These are phyloP conservation scores for Lagocephalus sceleratus DNA, from an alignment of 2,797 vertebrate genomes.

Conservation along the genomic window DNA sequence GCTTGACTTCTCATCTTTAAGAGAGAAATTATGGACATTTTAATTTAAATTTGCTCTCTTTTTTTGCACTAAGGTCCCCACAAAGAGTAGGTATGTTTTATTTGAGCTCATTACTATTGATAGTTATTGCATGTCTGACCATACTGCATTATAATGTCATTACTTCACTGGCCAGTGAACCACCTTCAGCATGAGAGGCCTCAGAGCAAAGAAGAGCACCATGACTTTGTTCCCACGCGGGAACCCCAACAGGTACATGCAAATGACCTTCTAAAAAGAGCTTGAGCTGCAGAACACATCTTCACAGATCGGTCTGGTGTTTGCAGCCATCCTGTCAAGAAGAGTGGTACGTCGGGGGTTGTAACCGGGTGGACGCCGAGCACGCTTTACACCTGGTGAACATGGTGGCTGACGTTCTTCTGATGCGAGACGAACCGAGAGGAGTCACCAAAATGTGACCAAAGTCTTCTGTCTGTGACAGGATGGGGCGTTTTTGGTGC, in stretches of 20 bases:
- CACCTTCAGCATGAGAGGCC: constrained; percentile 69
- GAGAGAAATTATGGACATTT: not conserved
- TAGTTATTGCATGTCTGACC: no score
- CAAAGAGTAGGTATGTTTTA: constrained; percentile 40
- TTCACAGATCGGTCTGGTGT: not conserved
- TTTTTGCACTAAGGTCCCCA: constrained; percentile 27
- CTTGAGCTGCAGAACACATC: not conserved
- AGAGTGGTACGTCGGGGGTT: constrained; percentile 83
- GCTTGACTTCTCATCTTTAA: not conserved
- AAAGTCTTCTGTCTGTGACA: constrained; percentile 31
- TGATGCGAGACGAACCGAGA: not conserved
- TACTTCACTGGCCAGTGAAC: not conserved
- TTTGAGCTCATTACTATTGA: not conserved
- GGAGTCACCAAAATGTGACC: not conserved
- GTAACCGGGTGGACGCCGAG: constrained; percentile 78
- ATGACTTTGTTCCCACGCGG: constrained; percentile 44
- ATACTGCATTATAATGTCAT: no score
- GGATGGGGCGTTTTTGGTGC: constrained; percentile 88
- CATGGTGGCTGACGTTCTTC: constrained; percentile 65
- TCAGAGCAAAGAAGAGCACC: constrained; percentile 56
- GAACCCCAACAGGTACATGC: constrained; percentile 58
- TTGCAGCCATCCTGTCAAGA: constrained; percentile 54
- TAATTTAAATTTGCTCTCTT: constrained; percentile 1
- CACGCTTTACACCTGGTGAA: constrained; percentile 80
- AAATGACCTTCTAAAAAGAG: no score